Conservation (phyloP, 2,113 vertebrate genomes). For the Chitala chitala region DNA sequence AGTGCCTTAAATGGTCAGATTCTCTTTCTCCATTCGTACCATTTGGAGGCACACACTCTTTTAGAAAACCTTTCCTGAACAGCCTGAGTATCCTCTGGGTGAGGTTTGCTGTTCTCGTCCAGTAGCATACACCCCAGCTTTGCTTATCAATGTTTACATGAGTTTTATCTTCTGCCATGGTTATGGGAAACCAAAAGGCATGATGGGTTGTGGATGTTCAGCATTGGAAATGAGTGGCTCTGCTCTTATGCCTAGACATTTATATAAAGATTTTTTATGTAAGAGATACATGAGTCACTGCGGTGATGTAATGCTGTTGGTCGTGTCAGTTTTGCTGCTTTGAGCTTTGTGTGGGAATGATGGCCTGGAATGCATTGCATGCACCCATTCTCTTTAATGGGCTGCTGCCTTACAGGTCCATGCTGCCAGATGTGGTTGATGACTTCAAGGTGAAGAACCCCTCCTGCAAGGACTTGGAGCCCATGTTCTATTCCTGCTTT, state of each 20-base stretch:
- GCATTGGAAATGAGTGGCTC: background rate
- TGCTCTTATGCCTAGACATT: background rate
- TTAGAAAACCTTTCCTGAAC: no score
- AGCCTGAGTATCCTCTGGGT: no score
- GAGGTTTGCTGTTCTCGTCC: no score
- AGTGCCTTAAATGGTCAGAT: no score
- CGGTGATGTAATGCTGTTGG: background rate
- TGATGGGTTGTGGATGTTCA: background rate
- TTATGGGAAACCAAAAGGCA: background rate
- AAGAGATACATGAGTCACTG: background rate
- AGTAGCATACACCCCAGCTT: background rate
- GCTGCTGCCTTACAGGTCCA: conserved; percentile 46
- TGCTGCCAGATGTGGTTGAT: conserved; percentile 57
- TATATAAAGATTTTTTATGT: background rate
- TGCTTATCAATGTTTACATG: background rate
- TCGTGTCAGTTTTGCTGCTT: background rate
- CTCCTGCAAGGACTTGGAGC: conserved; percentile 47
- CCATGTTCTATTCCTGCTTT: conserved; percentile 60
- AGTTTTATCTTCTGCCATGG: background rate
- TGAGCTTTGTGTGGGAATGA: background rate
- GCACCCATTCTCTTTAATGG: background rate
- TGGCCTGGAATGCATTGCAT: background rate
- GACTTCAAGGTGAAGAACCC: conserved; percentile 59
- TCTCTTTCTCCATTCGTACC: no score
- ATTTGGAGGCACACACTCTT: no score